phyloP scores from a whole-genome alignment of 2,113 vertebrate genomes.

The Rostratula benghalensis region DNA sequence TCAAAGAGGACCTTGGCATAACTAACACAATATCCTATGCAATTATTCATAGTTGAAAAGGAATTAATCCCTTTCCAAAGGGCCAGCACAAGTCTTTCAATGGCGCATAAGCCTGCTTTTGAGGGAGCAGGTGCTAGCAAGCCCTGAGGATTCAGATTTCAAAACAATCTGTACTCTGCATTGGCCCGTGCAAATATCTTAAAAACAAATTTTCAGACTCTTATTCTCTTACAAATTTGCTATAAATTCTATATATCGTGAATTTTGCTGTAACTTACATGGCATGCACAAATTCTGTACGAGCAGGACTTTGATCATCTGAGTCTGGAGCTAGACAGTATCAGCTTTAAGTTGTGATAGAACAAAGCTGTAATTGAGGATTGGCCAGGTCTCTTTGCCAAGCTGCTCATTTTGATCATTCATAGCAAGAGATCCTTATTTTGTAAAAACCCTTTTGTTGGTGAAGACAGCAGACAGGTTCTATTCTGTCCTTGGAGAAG shows the following conservation, averaged over 20 bases:
- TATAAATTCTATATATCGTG: neutral
- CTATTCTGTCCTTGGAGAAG: neutral
- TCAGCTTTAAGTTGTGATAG: neutral
- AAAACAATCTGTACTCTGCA: neutral
- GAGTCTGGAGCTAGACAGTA: neutral
- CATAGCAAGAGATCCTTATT: conserved; percentile 9
- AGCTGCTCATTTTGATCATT: conserved; percentile 24
- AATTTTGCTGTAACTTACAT: neutral
- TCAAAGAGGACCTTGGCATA: neutral
- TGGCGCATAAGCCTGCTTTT: conserved; percentile 13
- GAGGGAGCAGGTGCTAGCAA: conserved; percentile 27
- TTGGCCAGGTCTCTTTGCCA: neutral
- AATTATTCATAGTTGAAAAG: conserved; percentile 12
- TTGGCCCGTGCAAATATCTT: neutral
- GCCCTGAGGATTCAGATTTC: conserved; percentile 1
- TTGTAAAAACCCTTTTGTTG: conserved; percentile 16
- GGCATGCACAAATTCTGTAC: neutral
- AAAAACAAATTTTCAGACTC: neutral
- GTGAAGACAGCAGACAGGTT: conserved; percentile 50
- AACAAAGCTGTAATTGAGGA: conserved; percentile 8
- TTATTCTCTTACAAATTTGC: neutral
- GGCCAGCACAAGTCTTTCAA: neutral
- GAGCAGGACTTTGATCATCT: neutral
- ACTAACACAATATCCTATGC: neutral
- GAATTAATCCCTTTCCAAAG: conserved; percentile 27